Conservation (phyloP, 1,140 invertebrate genomes). For the Watersipora subatra region DNA sequence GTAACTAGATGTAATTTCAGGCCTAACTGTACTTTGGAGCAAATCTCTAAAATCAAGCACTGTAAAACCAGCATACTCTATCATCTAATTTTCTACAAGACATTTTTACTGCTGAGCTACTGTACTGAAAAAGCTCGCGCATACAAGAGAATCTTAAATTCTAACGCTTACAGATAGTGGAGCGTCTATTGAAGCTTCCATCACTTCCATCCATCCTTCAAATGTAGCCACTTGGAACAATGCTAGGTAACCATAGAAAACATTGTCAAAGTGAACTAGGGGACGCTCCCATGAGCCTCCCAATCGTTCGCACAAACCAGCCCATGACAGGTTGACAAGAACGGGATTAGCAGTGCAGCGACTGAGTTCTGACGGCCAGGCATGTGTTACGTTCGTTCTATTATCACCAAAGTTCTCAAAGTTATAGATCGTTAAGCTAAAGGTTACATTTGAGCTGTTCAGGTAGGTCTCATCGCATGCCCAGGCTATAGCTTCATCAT, state of each 20-base stretch:
- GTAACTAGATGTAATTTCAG: too few relatives aligned
- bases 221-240: slow-evolving; percentile 96
- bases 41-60: too few relatives aligned
- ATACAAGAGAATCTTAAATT: too few relatives aligned
- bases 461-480: background rate
- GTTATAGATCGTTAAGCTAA: background rate
- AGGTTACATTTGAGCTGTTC: background rate
- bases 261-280: slow-evolving; percentile 94
- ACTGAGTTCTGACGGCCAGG: background rate
- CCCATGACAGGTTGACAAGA: background rate
- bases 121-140: too few relatives aligned
- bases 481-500: background rate
- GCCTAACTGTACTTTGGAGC: too few relatives aligned
- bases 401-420: slow-evolving; percentile 52
- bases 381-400: slow-evolving; percentile 43
- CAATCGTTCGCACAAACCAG: background rate
- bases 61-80: too few relatives aligned
- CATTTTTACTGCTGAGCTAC: too few relatives aligned
- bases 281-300: slow-evolving; percentile 87
- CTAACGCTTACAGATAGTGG: slow-evolving; percentile 37
- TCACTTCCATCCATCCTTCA: slow-evolving; percentile 78
- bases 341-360: background rate
- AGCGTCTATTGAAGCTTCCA: slow-evolving; percentile 93
- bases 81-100: too few relatives aligned
- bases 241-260: slow-evolving; percentile 86